Base-by-base conservation (phyloP, 2,797 vertebrate genomes). In the Melanogrammus aeglefinus region DNA sequence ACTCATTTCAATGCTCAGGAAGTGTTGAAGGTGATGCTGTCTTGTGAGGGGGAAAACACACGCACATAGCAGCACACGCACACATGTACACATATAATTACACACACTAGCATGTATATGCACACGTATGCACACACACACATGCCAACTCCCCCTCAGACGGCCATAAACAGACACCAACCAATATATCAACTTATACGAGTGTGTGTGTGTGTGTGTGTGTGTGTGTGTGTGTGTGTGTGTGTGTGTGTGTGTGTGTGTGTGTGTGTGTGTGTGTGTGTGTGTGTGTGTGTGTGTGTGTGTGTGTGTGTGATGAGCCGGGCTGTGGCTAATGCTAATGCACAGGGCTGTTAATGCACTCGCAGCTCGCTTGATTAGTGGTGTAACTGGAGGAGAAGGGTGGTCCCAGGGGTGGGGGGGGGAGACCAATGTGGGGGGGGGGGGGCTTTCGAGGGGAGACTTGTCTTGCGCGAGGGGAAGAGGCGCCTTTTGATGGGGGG, bases 351-450 rank as follows among this genome's bases (percentile, higher is more conserved):
- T 78, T 85, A 80, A 87, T 82, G 74, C 80, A 82, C 74, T 38
- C 78, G 77, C 81, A 82, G 73, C 75, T 72, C 75, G 79, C 81
- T 78, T 87, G 88, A 89, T 85, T 82, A 83, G 78, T 21, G 70
- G 80, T 86, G 85, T 88, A 80, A 86, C 57, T 86, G 83, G 77
- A 79, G 81, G 29, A 51, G 74, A 72, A 72, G 90, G 18, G 75
- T 89, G 3, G 75, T 78, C 82, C 86, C 70, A 31, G 75, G 75
- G 81, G 84, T n/a, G n/a, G n/a, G n/a, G n/a, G n/a, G n/a, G n/a
- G n/a, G n/a, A n/a, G n/a, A n/a, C n/a, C n/a, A n/a, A n/a, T n/a
- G n/a, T n/a, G n/a, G n/a, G n/a, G n/a, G n/a, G n/a, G n/a, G n/a
- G n/a, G n/a, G n/a, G n/a, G n/a, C n/a, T n/a, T n/a, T 80, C 81